phyloP scores from a whole-genome alignment of 2,113 vertebrate genomes.

The Eurystomus gularis region DNA sequence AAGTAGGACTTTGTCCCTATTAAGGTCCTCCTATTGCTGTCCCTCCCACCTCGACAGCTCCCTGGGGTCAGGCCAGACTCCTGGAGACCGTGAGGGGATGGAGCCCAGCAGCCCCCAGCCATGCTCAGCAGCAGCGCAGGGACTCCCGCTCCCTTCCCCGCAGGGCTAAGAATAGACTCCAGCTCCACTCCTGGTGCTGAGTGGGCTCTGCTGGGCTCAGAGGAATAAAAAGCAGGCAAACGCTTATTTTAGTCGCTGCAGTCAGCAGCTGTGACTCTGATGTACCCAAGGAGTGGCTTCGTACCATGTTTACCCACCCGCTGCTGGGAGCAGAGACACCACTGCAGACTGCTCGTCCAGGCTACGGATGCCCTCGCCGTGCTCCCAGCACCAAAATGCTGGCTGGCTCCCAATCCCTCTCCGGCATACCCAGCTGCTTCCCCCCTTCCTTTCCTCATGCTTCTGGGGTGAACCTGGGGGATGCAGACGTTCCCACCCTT shows the following conservation, averaged over 20 bases:
- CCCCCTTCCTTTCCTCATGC: not conserved
- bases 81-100: not conserved
- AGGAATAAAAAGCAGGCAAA: slow-evolving; percentile 69
- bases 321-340: not conserved
- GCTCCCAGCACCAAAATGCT: not conserved
- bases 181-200: slow-evolving; percentile 39
- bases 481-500: not conserved
- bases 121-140: accelerated
- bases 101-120: not conserved
- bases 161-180: slow-evolving; percentile 65
- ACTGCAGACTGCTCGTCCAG: not conserved
- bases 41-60: accelerated
- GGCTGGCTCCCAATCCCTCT: not conserved
- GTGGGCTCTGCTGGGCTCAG: slow-evolving; percentile 55
- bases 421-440: not conserved
- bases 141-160: slow-evolving; percentile 39
- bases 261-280: slow-evolving; percentile 54
- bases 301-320: not conserved
- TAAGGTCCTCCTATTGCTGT: not conserved
- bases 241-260: slow-evolving; percentile 58
- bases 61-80: not conserved
- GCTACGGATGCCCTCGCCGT: accelerated
- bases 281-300: slow-evolving; percentile 4
- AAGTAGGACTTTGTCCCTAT: not conserved
- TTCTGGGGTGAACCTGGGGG: not conserved